Evolutionary conservation across 2,888 invertebrate species (phyloP).

Genomic region (Suillia variegata): DNA sequence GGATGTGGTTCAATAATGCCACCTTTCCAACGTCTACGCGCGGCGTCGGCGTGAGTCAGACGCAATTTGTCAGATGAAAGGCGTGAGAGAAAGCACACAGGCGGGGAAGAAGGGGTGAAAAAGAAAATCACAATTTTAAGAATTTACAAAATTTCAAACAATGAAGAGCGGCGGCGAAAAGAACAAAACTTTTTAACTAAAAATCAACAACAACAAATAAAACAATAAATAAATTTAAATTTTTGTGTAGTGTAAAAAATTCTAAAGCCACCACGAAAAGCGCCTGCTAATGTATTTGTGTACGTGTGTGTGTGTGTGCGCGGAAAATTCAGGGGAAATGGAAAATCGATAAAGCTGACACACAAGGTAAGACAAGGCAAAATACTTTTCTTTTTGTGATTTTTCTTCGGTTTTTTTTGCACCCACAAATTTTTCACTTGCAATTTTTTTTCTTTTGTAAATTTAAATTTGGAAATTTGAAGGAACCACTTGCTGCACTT

Average conservation of each 20-base stretch:
- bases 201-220: slow-evolving; percentile 3
- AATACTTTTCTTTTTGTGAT: slow-evolving; percentile 14
- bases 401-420: too few relatives aligned
- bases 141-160: too few relatives aligned
- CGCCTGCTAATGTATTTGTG: background rate
- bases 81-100: background rate
- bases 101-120: background rate
- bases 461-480: slow-evolving; percentile 20
- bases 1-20: slow-evolving; percentile 88
- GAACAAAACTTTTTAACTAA: background rate
- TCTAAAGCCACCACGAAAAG: too few relatives aligned
- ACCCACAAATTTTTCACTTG: too few relatives aligned
- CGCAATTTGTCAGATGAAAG: background rate
- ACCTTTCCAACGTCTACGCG: slow-evolving; percentile 70
- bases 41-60: background rate
- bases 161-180: background rate
- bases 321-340: slow-evolving; percentile 31
- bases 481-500: slow-evolving; percentile 6
- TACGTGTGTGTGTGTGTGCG: slow-evolving; percentile 8
- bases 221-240: too few relatives aligned
- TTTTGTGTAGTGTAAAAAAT: too few relatives aligned
- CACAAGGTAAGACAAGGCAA: slow-evolving; percentile 16
- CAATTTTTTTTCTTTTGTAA: slow-evolving; percentile 19
- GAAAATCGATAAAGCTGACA: slow-evolving; percentile 36
- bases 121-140: background rate